Percentiles rank a stretch among this genome's conserved stretches.
Evolutionary conservation across 2,113 vertebrate genomes (phyloP).

Genomic region (Salvelinus namaycush): DNA sequence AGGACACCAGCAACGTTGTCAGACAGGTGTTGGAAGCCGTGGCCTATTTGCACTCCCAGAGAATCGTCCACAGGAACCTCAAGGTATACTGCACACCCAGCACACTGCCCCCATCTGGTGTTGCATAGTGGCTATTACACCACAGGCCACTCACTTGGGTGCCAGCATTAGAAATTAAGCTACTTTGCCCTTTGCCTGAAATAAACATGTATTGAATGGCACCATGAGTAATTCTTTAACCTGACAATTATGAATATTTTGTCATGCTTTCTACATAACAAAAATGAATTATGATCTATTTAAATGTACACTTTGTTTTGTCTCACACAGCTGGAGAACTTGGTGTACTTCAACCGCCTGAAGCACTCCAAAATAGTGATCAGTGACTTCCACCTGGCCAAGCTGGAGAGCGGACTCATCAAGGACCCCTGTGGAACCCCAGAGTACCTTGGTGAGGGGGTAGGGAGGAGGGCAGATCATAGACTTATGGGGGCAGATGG

Average conservation of each 20-base stretch:
- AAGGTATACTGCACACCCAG: constrained; percentile 78
- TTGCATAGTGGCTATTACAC: constrained; percentile 27
- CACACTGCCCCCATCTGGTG: constrained; percentile 56
- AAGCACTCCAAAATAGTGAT: constrained; percentile 99
- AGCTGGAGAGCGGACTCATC: constrained; percentile 94
- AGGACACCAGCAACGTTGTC: constrained; percentile 97
- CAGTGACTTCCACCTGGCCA: constrained; percentile 97
- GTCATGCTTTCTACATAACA: background rate
- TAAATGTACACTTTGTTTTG: constrained; percentile 12
- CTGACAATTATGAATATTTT: background rate
- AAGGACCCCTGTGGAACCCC: constrained; percentile 98
- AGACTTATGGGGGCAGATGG: background rate
- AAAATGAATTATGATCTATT: background rate
- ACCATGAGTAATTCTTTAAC: background rate
- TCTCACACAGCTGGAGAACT: constrained; percentile 87
- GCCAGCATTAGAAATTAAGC: background rate
- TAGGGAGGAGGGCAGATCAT: background rate
- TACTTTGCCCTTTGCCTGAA: too few species aligned
- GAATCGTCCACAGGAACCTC: constrained; percentile 95
- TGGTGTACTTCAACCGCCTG: constrained; percentile 96
- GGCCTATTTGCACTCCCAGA: constrained; percentile 94
- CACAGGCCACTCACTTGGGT: background rate
- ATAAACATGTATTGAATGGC: too few species aligned
- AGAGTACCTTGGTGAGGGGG: constrained; percentile 88
- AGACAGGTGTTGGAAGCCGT: constrained; percentile 96